Evolutionary conservation across 2,888 invertebrate genomes (phyloP).

Genomic region (Apoda limacodes): DNA sequence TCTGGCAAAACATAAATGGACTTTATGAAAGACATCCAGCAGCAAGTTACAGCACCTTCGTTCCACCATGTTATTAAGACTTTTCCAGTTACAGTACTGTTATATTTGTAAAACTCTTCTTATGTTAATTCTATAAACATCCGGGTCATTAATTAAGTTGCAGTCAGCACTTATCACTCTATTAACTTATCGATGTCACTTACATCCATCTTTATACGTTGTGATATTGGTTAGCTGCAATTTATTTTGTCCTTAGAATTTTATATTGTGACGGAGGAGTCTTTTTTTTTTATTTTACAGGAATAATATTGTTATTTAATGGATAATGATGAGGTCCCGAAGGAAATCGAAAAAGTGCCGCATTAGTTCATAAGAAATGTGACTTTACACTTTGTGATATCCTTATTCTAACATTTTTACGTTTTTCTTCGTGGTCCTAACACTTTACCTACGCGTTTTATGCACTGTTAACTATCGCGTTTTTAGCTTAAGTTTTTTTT

Average conservation of each 20-base stretch:
- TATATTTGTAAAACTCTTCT: slow-evolving; percentile 21
- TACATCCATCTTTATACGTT: slow-evolving; percentile 11
- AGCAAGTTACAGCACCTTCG: slow-evolving; percentile 20
- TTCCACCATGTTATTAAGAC: slow-evolving; percentile 32
- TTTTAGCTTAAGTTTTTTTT: slow-evolving; percentile 20
- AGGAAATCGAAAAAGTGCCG: slow-evolving; percentile 50
- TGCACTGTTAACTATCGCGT: slow-evolving; percentile 27
- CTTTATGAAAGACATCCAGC: slow-evolving; percentile 9
- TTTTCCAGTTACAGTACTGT: slow-evolving; percentile 39
- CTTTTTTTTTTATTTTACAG: slow-evolving; percentile 20
- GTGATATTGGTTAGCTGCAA: slow-evolving; percentile 47
- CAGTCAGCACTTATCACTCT: slow-evolving; percentile 43
- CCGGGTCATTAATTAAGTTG: slow-evolving; percentile 32
- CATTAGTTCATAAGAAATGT: slow-evolving; percentile 39
- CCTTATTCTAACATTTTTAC: slow-evolving; percentile 43
- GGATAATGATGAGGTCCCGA: slow-evolving; percentile 35
- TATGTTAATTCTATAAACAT: slow-evolving; percentile 22
- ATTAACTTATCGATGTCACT: slow-evolving; percentile 15
- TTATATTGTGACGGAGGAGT: slow-evolving; percentile 32
- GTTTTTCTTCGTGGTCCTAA: slow-evolving; percentile 44
- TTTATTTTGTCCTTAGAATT: slow-evolving; percentile 37
- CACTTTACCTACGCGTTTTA: slow-evolving; percentile 30
- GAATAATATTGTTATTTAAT: slow-evolving; percentile 26
- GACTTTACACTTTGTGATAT: slow-evolving; percentile 34
- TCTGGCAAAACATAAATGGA: slow-evolving; percentile 26